These are phyloP conservation scores for Agrochola litura DNA, from an alignment of 2,888 invertebrate genomes.

Conservation along the genomic window DNA sequence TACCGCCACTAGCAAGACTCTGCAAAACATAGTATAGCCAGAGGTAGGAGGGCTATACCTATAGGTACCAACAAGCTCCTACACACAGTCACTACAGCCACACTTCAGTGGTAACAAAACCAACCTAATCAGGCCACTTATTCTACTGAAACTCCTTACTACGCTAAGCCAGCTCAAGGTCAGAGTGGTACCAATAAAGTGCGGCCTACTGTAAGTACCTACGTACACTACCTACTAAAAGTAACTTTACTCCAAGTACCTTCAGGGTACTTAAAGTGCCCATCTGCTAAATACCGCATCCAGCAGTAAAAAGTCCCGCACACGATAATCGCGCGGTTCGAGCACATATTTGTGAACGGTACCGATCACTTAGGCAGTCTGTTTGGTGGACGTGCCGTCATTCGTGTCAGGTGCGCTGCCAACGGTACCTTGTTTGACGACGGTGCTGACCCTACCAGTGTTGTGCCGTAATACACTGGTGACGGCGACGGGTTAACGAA, in stretches of 20 bases:
- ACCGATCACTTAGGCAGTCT: conserved; percentile 87
- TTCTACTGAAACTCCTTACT: neutral
- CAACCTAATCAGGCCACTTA: no score
- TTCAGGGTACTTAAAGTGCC: conserved; percentile 3
- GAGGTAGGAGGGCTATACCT: no score
- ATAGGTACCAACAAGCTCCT: no score
- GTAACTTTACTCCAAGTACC: neutral
- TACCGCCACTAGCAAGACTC: no score
- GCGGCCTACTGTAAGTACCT: neutral
- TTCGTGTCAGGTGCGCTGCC: conserved; percentile 85
- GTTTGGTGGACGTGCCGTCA: conserved; percentile 84
- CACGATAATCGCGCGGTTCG: conserved; percentile 72
- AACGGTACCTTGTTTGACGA: conserved; percentile 89
- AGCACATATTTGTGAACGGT: conserved; percentile 85
- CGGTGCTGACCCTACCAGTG: conserved; percentile 83
- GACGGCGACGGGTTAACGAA: conserved; percentile 24
- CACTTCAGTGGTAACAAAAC: neutral
- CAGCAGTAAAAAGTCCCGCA: conserved; percentile 35
- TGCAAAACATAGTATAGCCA: no score
- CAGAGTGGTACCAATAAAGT: neutral
- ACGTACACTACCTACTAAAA: neutral
- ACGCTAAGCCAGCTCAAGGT: neutral
- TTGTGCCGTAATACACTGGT: conserved; percentile 63
- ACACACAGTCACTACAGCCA: no score
- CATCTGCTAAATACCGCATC: conserved; percentile 59